These are phyloP conservation scores for Teleiodes luculella DNA, from an alignment of 2,888 invertebrate genomes.

Conservation along the genomic window DNA sequence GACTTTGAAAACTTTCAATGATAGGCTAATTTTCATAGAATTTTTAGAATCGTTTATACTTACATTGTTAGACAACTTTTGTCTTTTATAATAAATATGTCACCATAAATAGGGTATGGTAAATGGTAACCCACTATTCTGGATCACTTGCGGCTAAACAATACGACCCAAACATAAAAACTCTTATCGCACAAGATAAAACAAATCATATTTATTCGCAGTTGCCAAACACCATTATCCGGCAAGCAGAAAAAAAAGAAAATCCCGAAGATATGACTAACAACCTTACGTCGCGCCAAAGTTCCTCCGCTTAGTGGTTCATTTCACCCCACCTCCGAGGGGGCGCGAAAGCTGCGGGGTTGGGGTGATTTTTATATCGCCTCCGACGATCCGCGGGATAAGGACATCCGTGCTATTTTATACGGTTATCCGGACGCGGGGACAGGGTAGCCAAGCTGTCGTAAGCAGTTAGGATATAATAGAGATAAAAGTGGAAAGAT, in stretches of 20 bases:
- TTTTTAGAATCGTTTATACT: too few species aligned
- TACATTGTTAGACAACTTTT: too few species aligned
- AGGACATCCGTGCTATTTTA: constrained; percentile 62
- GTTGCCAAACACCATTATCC: constrained; percentile 22
- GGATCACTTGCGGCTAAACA: neutral
- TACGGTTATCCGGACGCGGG: constrained; percentile 51
- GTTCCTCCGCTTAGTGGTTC: constrained; percentile 32
- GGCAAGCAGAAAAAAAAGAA: constrained; percentile 21
- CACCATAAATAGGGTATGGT: too few species aligned
- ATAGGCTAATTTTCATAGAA: too few species aligned
- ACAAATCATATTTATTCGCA: constrained; percentile 18
- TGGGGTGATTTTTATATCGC: constrained; percentile 46
- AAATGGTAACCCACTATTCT: too few species aligned
- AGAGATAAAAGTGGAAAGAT: neutral
- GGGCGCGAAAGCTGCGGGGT: constrained; percentile 16
- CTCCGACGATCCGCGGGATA: constrained; percentile 52
- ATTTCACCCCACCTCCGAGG: constrained; percentile 20
- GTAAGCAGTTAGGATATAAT: neutral
- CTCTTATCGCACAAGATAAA: constrained; percentile 14
- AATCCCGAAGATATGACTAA: constrained; percentile 24
- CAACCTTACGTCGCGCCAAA: constrained; percentile 18
- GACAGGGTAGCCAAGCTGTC: constrained; percentile 13
- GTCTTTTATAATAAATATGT: too few species aligned
- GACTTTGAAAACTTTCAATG: too few species aligned
- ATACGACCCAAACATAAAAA: constrained; percentile 6